These are phyloP conservation scores for Rhea americana DNA, from an alignment of 2,113 vertebrate species.

Conservation along the genomic window DNA sequence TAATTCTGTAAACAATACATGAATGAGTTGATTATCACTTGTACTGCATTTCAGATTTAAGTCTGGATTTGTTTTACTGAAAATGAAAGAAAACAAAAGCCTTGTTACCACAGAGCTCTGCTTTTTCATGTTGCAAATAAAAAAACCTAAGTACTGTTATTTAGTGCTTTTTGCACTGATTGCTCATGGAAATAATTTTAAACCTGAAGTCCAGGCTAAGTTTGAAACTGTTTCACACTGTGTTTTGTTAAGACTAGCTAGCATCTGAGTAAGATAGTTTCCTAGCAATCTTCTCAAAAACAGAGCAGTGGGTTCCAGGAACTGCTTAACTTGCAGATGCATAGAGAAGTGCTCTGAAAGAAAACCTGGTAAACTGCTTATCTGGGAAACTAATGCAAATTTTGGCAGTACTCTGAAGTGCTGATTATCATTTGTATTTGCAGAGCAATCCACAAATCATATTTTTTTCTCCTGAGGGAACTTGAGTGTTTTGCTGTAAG, in stretches of 20 bases:
- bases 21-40: not conserved
- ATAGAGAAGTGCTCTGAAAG: not conserved
- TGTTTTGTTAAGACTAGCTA: not conserved
- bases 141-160: not conserved
- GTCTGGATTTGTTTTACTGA: not conserved
- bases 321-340: not conserved
- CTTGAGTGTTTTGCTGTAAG: not conserved
- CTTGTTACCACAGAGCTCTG: not conserved
- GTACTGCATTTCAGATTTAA: not conserved
- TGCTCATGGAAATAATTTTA: not conserved
- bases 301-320: not conserved
- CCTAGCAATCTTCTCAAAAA: not conserved
- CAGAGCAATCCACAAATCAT: not conserved
- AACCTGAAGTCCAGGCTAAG: not conserved
- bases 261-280: not conserved
- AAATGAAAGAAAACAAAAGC: not conserved
- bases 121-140: not conserved
- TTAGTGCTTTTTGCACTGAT: not conserved
- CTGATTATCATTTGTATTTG: not conserved
- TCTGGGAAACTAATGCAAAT: not conserved
- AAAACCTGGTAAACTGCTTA: not conserved
- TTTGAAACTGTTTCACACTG: not conserved
- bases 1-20: not conserved
- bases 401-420: not conserved
- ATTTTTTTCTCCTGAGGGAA: not conserved